Percentiles rank a stretch among this genome's conserved stretches.
phyloP scores from a whole-genome alignment of 2,888 invertebrate genomes.

The Pyrgus malvae region DNA sequence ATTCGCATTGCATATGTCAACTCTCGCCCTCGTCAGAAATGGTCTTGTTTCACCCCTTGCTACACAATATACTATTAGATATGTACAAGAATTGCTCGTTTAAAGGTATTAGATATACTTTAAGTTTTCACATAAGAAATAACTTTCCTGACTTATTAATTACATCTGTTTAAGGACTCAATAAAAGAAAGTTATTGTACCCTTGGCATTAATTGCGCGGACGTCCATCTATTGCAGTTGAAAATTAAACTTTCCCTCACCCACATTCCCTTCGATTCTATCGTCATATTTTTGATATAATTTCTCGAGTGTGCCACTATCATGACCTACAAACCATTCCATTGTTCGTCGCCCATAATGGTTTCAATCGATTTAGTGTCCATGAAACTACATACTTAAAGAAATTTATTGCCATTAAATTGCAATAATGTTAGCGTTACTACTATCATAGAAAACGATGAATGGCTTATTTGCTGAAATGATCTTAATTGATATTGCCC shows the following conservation, averaged over 20 bases:
- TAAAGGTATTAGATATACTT: too few relatives aligned
- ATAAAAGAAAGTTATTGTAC: constrained; percentile 18
- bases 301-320: constrained; percentile 42
- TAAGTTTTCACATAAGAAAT: constrained; percentile 4
- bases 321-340: constrained; percentile 42
- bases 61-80: too few relatives aligned
- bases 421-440: constrained; percentile 17
- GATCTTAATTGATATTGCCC: constrained; percentile 8
- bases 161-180: constrained; percentile 8
- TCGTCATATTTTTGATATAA: constrained; percentile 43
- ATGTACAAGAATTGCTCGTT: too few relatives aligned
- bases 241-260: constrained; percentile 57
- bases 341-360: constrained; percentile 36
- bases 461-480: constrained; percentile 8
- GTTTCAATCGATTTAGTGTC: constrained; percentile 30
- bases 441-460: constrained; percentile 20
- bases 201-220: constrained; percentile 33
- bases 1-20: too few relatives aligned
- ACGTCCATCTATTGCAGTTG: constrained; percentile 49
- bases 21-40: too few relatives aligned
- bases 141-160: constrained; percentile 9
- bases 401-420: constrained; percentile 28
- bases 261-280: constrained; percentile 56
- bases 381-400: constrained; percentile 36
- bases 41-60: too few relatives aligned